Evolutionary conservation across 1,140 invertebrate species (phyloP).

Genomic region (Propsilocerus akamusi): DNA sequence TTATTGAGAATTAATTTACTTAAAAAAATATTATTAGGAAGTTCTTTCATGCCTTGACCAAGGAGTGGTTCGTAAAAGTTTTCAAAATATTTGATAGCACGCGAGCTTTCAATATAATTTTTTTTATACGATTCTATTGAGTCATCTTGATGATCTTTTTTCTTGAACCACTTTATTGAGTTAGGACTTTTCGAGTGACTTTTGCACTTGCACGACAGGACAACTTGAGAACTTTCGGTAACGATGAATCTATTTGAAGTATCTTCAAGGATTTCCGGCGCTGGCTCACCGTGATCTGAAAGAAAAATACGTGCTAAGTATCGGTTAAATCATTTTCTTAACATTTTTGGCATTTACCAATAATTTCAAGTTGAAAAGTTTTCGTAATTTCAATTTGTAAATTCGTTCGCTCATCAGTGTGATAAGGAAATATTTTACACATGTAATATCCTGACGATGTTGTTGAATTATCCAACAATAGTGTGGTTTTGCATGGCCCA

Average conservation of each 20-base stretch:
- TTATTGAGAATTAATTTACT: background rate
- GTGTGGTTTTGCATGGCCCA: background rate
- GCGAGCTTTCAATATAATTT: background rate
- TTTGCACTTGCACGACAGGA: background rate
- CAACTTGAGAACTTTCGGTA: background rate
- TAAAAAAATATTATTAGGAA: background rate
- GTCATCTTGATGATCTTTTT: background rate
- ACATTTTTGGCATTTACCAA: background rate
- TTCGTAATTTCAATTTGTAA: background rate
- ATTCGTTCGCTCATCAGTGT: background rate
- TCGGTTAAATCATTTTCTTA: background rate
- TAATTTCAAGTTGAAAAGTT: background rate
- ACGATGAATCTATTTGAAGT: background rate
- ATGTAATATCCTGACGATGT: background rate
- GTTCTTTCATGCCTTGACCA: background rate
- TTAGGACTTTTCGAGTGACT: background rate
- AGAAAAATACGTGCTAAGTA: too few relatives aligned
- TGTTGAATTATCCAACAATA: background rate
- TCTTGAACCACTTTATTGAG: background rate
- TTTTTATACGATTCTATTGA: background rate
- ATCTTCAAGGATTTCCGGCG: background rate
- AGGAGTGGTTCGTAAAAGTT: background rate
- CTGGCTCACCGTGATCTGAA: too few relatives aligned
- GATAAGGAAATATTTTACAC: conserved; percentile 1
- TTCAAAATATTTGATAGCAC: background rate